A percentile compares a stretch with the other conserved stretches of the same genome.
Conservation (phyloP, 2,888 invertebrate genomes). For the Coelopa pilipes region DNA sequence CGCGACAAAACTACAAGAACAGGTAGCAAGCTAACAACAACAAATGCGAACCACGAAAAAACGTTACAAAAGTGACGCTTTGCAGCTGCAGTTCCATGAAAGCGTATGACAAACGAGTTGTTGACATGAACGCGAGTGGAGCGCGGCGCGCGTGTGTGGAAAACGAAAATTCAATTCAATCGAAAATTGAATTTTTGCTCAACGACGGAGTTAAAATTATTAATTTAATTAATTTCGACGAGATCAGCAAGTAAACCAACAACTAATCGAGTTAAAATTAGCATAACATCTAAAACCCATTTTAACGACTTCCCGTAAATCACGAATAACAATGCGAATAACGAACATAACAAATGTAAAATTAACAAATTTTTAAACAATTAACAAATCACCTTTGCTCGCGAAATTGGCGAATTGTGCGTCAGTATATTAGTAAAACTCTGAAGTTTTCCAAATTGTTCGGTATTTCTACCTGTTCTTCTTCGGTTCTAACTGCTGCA, state of each 20-base stretch:
- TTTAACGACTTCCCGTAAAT: background rate
- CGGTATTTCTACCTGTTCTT: conserved; percentile 26
- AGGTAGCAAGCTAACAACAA: conserved; percentile 37
- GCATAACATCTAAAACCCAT: conserved; percentile 18
- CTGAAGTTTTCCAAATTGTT: background rate
- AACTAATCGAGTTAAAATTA: conserved; percentile 9
- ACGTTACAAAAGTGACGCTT: conserved; percentile 32
- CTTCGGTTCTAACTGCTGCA: conserved; percentile 25
- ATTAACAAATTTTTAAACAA: background rate
- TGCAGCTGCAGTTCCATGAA: conserved; percentile 39
- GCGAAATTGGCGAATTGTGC: background rate
- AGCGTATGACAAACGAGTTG: conserved; percentile 52
- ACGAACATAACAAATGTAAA: background rate
- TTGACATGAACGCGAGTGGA: conserved; percentile 51
- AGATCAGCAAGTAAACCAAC: background rate
- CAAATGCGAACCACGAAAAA: conserved; percentile 28
- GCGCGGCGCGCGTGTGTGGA: conserved; percentile 37
- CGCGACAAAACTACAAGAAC: conserved; percentile 19
- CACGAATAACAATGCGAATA: background rate
- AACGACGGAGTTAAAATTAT: background rate
- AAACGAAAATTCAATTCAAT: conserved; percentile 13
- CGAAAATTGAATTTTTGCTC: conserved; percentile 15
- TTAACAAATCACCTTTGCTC: background rate
- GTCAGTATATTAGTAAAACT: background rate
- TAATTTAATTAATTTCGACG: background rate